Percentiles rank a stretch among this genome's conserved stretches.
phyloP scores from a whole-genome alignment of 2,797 vertebrate species.

The Sebastes taczanowskii region DNA sequence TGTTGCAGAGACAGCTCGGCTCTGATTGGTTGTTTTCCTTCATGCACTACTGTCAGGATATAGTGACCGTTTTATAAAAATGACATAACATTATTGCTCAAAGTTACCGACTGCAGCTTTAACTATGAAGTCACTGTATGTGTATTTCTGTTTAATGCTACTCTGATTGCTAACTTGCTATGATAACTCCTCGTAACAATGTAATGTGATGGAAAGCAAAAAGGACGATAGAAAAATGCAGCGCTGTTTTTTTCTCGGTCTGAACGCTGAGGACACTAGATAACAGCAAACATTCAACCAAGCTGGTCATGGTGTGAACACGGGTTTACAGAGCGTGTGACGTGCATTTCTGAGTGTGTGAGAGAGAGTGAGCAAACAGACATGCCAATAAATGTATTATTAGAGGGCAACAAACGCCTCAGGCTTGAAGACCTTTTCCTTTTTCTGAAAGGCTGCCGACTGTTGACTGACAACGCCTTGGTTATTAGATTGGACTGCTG shows the following conservation, averaged over 20 bases:
- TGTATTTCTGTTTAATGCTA: not conserved
- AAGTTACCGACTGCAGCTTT: too few relatives aligned
- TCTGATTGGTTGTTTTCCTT: too few relatives aligned
- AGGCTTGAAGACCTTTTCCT: not conserved
- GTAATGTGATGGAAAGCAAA: not conserved
- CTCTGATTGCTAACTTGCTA: not conserved
- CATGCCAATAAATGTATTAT: slow-evolving; percentile 24
- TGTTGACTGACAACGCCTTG: slow-evolving; percentile 22
- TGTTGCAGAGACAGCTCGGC: too few relatives aligned
- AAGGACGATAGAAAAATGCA: not conserved
- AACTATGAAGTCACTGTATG: not conserved
- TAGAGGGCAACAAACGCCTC: slow-evolving; percentile 13
- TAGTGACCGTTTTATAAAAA: too few relatives aligned
- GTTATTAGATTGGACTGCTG: slow-evolving; percentile 15
- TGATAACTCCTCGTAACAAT: slow-evolving; percentile 12
- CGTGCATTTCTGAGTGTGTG: not conserved
- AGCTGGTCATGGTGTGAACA: not conserved
- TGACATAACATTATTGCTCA: too few relatives aligned
- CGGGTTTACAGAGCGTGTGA: not conserved
- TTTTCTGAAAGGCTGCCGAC: slow-evolving; percentile 12
- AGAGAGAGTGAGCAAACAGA: not conserved
- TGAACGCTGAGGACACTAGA: not conserved
- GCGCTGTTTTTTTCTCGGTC: not conserved
- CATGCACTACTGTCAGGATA: too few relatives aligned
- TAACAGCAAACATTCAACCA: not conserved